Percentiles rank a stretch among this genome's conserved stretches.
These are phyloP conservation scores for Astyanax mexicanus DNA, from an alignment of 2,797 vertebrate species.

Conservation along the genomic window DNA sequence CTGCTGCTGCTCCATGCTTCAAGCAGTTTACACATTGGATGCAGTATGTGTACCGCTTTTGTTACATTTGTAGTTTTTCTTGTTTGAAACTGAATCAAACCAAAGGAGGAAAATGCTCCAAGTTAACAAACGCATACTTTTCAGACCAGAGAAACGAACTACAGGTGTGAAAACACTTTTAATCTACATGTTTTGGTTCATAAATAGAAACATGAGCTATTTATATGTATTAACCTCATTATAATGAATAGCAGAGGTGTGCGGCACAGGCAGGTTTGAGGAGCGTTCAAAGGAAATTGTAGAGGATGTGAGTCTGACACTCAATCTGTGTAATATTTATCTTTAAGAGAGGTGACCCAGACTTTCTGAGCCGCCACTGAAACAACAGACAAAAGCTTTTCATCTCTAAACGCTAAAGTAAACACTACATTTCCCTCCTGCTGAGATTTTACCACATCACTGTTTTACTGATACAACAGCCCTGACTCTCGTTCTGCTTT, in stretches of 20 bases:
- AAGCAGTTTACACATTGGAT: too few relatives aligned
- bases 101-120: too few relatives aligned
- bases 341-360: slow-evolving; percentile 31
- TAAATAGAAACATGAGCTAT: background rate
- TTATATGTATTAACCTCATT: background rate
- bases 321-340: slow-evolving; percentile 27
- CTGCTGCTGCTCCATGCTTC: too few relatives aligned
- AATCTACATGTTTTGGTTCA: background rate
- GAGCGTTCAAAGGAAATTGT: slow-evolving; percentile 4
- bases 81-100: too few relatives aligned
- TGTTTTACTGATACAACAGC: background rate
- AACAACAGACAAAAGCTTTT: slow-evolving; percentile 43
- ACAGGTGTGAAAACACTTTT: too few relatives aligned
- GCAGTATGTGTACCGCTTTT: too few relatives aligned
- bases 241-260: slow-evolving; percentile 1
- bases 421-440: slow-evolving; percentile 38
- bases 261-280: background rate
- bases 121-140: too few relatives aligned
- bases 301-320: slow-evolving; percentile 18
- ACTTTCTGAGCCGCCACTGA: slow-evolving; percentile 13
- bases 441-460: slow-evolving; percentile 11
- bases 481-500: background rate
- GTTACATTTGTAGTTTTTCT: too few relatives aligned
- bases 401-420: slow-evolving; percentile 31
- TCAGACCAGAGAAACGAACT: too few relatives aligned